These are phyloP conservation scores for Anniella stebbinsi DNA, from an alignment of 2,797 vertebrate species.

Conservation along the genomic window DNA sequence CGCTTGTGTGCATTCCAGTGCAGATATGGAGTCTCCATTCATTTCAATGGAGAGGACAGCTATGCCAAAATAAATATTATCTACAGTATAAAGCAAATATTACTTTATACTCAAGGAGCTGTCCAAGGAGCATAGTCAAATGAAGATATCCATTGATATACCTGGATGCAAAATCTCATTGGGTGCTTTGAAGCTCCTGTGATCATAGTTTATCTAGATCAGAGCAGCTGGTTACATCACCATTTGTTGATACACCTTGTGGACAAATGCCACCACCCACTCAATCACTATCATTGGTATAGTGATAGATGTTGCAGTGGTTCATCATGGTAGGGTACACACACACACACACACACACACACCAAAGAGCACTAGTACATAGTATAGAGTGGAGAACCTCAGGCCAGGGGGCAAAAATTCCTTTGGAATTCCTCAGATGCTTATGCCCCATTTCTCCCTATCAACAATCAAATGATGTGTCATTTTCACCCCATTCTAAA, in stretches of 20 bases:
- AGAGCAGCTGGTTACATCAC: neutral
- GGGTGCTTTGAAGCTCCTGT: neutral
- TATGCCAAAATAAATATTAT: neutral
- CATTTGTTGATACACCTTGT: neutral
- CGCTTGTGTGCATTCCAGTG: neutral
- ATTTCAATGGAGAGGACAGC: neutral
- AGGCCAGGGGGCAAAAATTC: no score
- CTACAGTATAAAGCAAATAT: no score
- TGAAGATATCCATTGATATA: neutral
- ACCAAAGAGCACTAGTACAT: no score
- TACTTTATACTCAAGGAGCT: neutral
- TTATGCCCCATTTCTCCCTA: no score
- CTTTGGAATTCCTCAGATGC: no score
- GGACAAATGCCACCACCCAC: neutral
- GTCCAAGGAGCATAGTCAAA: no score
- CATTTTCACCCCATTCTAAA: no score
- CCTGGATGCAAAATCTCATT: neutral
- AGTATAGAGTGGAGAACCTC: no score
- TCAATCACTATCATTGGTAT: neutral
- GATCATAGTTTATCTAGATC: neutral
- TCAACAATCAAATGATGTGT: no score
- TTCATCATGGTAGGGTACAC: no score
- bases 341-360: no score
- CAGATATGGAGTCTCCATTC: neutral
- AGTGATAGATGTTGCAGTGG: no score